Evolutionary conservation across 2,113 vertebrate genomes (phyloP).

Genomic region (Vulpes ferrilata): DNA sequence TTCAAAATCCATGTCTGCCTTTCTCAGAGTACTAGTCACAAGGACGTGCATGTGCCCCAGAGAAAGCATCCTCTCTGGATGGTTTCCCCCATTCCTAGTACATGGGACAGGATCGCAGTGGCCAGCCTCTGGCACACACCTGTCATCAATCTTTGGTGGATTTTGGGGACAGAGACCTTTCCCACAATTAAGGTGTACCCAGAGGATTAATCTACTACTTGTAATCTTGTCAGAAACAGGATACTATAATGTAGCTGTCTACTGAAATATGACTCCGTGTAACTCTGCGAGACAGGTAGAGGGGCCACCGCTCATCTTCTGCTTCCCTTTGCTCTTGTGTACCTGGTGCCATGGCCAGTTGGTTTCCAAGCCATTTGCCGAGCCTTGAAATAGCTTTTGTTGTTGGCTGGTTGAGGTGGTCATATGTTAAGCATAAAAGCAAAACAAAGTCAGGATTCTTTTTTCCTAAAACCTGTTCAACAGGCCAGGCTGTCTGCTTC

Average conservation of each 20-base stretch:
- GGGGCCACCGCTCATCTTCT: not conserved
- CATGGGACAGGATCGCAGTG: rapidly evolving
- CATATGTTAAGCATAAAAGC: not conserved
- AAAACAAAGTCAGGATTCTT: not conserved
- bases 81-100: not conserved
- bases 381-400: constrained; percentile 63
- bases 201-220: constrained; percentile 63
- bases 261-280: constrained; percentile 54
- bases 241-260: constrained; percentile 48
- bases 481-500: constrained; percentile 74
- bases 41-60: rapidly evolving
- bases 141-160: not conserved
- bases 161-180: constrained; percentile 61
- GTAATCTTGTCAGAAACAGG: constrained; percentile 62
- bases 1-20: not conserved
- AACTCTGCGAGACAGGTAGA: not conserved
- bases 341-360: constrained; percentile 58
- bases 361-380: constrained; percentile 34
- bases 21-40: not conserved
- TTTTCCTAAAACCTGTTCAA: constrained; percentile 69
- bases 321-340: not conserved
- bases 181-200: constrained; percentile 10
- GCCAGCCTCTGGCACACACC: not conserved
- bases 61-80: not conserved
- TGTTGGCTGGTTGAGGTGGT: not conserved